These are phyloP conservation scores for Pygoscelis antarcticus DNA, from an alignment of 2,113 vertebrate species.

Conservation along the genomic window DNA sequence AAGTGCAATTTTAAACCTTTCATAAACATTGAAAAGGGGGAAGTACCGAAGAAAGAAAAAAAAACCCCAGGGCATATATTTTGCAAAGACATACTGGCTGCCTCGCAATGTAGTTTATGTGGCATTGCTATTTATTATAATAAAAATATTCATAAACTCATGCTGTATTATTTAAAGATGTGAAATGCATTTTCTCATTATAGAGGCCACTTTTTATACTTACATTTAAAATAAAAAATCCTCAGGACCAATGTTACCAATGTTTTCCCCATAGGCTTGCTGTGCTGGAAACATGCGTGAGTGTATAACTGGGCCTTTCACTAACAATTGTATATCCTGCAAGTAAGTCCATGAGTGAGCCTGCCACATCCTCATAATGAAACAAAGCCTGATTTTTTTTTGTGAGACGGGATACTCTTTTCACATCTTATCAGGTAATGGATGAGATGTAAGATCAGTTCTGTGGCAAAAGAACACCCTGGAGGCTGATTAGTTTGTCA, in stretches of 20 bases:
- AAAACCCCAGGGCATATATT: background rate
- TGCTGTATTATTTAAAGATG: background rate
- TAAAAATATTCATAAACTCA: background rate
- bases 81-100: background rate
- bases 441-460: slow-evolving; percentile 74
- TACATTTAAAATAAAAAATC: background rate
- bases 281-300: background rate
- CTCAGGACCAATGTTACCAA: background rate
- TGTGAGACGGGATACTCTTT: slow-evolving; percentile 9
- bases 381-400: slow-evolving; percentile 1
- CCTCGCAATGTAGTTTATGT: background rate
- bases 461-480: slow-evolving; percentile 64
- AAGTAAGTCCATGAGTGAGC: background rate
- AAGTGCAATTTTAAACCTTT: background rate
- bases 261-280: background rate
- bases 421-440: slow-evolving; percentile 68
- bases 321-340: background rate
- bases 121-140: background rate
- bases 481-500: slow-evolving; percentile 74
- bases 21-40: background rate
- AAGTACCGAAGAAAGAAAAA: background rate
- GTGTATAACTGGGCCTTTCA: background rate
- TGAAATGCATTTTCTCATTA: background rate
- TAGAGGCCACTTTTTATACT: background rate
- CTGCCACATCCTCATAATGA: background rate